These are phyloP conservation scores for Myopa testacea DNA, from an alignment of 2,888 invertebrate genomes.

Conservation along the genomic window DNA sequence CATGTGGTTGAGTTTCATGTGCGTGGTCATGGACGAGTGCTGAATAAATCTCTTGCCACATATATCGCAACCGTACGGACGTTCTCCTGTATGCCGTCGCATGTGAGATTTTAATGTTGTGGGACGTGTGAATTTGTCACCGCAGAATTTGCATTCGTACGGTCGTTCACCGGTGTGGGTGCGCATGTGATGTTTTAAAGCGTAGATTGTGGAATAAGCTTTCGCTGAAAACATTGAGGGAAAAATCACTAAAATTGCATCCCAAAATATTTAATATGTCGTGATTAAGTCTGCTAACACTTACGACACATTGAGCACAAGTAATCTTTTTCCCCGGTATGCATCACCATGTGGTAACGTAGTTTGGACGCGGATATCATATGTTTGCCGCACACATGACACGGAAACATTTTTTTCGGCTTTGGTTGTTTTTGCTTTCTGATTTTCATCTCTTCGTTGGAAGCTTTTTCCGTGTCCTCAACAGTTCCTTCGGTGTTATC, in stretches of 20 bases:
- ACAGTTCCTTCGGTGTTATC: not conserved
- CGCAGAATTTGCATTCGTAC: constrained; percentile 58
- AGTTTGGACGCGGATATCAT: constrained; percentile 56
- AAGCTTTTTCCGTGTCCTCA: not conserved
- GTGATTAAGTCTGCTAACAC: constrained; percentile 34
- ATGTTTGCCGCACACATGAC: constrained; percentile 54
- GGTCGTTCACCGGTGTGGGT: constrained; percentile 60
- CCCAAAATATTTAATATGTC: not conserved
- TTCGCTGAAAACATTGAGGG: constrained; percentile 51
- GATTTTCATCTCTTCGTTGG: constrained; percentile 35
- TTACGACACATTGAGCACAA: constrained; percentile 59
- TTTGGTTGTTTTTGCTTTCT: constrained; percentile 50
- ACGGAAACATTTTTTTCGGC: constrained; percentile 55
- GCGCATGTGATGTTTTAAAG: constrained; percentile 57
- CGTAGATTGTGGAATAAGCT: constrained; percentile 58
- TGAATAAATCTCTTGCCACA: constrained; percentile 61
- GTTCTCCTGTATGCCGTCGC: constrained; percentile 60
- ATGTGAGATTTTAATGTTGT: constrained; percentile 60
- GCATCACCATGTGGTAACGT: constrained; percentile 57
- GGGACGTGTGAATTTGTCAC: constrained; percentile 56
- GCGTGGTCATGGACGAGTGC: constrained; percentile 60
- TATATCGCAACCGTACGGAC: constrained; percentile 59
- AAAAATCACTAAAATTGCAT: too few relatives aligned
- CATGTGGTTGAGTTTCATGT: constrained; percentile 61
- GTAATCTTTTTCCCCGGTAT: constrained; percentile 59